Base-by-base conservation (phyloP, 2,797 vertebrate species). In the Tiaroga cobitis region DNA sequence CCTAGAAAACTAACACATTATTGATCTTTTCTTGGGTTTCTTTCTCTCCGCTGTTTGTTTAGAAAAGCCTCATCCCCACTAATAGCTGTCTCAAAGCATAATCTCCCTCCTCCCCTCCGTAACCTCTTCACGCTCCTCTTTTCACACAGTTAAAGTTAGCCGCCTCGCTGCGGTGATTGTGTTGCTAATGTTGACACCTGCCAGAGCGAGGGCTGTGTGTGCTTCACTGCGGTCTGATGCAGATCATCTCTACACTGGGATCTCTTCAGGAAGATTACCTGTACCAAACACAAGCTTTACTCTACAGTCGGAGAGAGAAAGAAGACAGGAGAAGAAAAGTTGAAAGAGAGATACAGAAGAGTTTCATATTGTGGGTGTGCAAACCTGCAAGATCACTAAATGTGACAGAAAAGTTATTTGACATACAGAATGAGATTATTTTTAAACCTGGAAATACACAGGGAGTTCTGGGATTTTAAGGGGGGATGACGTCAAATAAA, bases 261-360 rank as follows among this genome's bases (percentile, higher is more conserved):
- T 91, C 94, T 96, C 95, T 97, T 96, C 96, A 95, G 95, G 94
- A 90, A 93, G 95, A 95, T 95, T 95, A 96, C 96, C 93, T 93
- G 92, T 96, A 96, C 90, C 95, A 97, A 96, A 97, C 96, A 94
- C 90, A 91, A 90, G 92, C 93, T 95, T 95, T 95, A 95, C 95
- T 94, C 93, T 95, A 95, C 96, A 96, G 95, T 95, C 90, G 88
- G 15, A 76, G 2, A 65, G 24, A 81, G 81, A 74, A 69, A 77
- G 63, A 51, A 8, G n/a, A 73, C 32, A 1, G 1, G 29, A 4
- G 2, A 29, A 29, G 43, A 32, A 54, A 34, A 34, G 29, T 54
- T 34, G n/a, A 8, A 9, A 5, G 46, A 29, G 13, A 29, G 13
- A 56, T 21, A 8, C 54, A 56, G 61, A 63, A 63, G 11, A 26